A percentile compares a stretch with the other conserved stretches of the same genome.
phyloP scores from a whole-genome alignment of 2,113 vertebrate species.

The Limnothrissa miodon region DNA sequence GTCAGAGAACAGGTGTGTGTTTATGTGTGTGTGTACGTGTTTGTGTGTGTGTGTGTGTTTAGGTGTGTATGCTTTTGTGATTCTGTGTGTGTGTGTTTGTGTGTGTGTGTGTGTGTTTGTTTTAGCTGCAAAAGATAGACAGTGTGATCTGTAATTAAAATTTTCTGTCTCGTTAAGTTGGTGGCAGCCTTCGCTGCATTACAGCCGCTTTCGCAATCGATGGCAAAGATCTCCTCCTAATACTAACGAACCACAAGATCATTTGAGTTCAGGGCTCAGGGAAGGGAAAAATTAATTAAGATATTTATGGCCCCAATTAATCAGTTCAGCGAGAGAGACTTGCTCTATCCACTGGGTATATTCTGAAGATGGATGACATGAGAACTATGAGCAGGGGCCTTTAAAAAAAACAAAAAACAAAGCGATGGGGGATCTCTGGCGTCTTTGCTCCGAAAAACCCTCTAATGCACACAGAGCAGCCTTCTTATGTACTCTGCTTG shows the following conservation, averaged over 20 bases:
- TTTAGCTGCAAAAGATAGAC: conserved; percentile 42
- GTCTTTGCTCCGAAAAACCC: neutral
- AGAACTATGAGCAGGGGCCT: neutral
- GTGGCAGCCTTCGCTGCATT: conserved; percentile 57
- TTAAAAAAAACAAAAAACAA: neutral
- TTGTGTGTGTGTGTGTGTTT: conserved; percentile 20
- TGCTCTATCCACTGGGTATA: conserved; percentile 43
- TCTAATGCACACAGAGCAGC: neutral
- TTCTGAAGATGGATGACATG: conserved; percentile 26
- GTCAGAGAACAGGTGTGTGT: neutral
- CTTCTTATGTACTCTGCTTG: neutral
- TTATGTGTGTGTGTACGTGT: neutral
- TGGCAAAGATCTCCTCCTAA: conserved; percentile 60
- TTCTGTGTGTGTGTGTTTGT: neutral
- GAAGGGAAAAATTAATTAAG: conserved; percentile 65
- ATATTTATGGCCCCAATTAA: conserved; percentile 70
- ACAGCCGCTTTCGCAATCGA: conserved; percentile 54
- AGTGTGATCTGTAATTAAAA: conserved; percentile 69
- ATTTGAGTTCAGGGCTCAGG: conserved; percentile 52
- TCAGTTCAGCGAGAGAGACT: conserved; percentile 59
- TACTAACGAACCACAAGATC: conserved; percentile 59
- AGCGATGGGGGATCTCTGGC: neutral
- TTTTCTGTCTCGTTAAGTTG: conserved; percentile 67
- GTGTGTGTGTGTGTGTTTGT: conserved; percentile 14
- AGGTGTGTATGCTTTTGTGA: no score